Conservation (phyloP, 2,888 invertebrate species). For the Lasioglossum zephyrum region DNA sequence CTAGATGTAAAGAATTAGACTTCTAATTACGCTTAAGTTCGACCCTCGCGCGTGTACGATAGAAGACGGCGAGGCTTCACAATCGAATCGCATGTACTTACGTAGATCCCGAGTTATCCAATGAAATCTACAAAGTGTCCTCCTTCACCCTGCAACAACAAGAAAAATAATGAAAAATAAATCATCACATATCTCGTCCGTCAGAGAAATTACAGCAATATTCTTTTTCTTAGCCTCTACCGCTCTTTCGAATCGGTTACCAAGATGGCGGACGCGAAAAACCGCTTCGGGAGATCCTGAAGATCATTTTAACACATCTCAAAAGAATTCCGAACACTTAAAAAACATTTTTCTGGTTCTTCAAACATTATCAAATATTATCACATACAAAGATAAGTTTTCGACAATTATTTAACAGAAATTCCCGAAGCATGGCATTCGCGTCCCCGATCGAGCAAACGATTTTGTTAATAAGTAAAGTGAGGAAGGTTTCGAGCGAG, state of each 20-base stretch:
- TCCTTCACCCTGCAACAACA: slow-evolving; percentile 4
- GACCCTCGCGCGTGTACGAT: slow-evolving; percentile 19
- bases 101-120: slow-evolving; percentile 20
- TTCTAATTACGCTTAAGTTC: slow-evolving; percentile 33
- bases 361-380: neutral
- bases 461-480: neutral
- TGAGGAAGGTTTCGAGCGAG: neutral
- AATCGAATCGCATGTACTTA: slow-evolving; percentile 30
- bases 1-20: slow-evolving; percentile 24
- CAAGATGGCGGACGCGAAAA: neutral
- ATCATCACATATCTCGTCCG: slow-evolving; percentile 49
- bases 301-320: neutral
- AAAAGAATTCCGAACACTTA: neutral
- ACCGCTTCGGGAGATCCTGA: neutral
- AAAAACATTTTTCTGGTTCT: too few species aligned
- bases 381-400: too few species aligned
- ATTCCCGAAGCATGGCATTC: neutral
- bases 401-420: neutral
- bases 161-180: slow-evolving; percentile 27
- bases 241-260: neutral
- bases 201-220: slow-evolving; percentile 26
- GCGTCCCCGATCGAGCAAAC: neutral
- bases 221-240: slow-evolving; percentile 36
- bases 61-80: slow-evolving; percentile 15
- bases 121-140: slow-evolving; percentile 35